Evolutionary conservation across 2,797 vertebrate genomes (phyloP).

Genomic region (Hemibagrus guttatus): DNA sequence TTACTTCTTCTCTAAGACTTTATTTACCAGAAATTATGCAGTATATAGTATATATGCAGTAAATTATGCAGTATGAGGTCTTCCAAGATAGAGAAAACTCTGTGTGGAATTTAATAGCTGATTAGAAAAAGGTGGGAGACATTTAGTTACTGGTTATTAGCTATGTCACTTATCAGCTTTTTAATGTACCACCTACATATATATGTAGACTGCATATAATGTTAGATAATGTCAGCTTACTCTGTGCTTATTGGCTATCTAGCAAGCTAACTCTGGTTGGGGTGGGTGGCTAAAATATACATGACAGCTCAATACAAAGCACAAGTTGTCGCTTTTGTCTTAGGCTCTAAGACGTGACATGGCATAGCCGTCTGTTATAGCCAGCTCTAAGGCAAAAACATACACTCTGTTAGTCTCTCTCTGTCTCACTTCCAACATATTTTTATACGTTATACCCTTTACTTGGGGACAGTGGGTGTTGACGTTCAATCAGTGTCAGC

Average conservation of each 20-base stretch:
- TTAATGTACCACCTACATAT: neutral
- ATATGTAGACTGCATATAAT: neutral
- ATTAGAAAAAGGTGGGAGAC: neutral
- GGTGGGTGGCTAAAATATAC: neutral
- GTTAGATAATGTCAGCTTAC: neutral
- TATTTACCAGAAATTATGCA: neutral
- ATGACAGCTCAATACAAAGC: neutral
- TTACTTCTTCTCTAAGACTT: neutral
- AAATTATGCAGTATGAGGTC: neutral
- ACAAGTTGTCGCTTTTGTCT: neutral
- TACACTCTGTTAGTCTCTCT: constrained; percentile 15
- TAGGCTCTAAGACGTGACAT: neutral
- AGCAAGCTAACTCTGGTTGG: neutral
- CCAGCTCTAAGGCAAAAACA: neutral
- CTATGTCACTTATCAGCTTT: neutral
- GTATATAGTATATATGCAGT: too few relatives aligned
- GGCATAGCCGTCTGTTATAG: neutral
- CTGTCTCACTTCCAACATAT: constrained; percentile 39
- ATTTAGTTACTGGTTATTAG: neutral
- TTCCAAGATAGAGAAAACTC: neutral
- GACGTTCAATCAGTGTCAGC: constrained; percentile 37
- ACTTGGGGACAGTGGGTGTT: constrained; percentile 37
- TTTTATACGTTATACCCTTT: constrained; percentile 36
- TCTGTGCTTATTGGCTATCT: neutral
- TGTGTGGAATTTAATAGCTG: neutral